Evolutionary conservation across 1,140 invertebrate species (phyloP), one percentile per base, ranked within the genome.

Genomic region (Drosophila pseudoananassae): DNA sequence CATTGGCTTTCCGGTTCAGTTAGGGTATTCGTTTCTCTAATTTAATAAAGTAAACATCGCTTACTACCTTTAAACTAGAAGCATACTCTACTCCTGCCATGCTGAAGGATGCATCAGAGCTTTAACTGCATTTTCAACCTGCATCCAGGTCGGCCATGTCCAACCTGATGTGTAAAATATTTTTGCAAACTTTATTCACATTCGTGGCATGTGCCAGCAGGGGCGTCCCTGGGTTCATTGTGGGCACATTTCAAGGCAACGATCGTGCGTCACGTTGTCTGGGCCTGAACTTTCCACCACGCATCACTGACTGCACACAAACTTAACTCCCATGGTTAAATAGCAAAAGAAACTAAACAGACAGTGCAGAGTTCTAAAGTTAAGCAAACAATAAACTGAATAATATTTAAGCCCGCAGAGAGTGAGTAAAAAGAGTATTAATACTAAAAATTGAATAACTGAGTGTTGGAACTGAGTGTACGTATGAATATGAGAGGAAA

Each of bases 161-260:
- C 53, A 45, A 54, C 65, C 55, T 77, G 79, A 56, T 49, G 64
- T 70, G 70, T 36, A 66, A 75, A 83, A 79, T 76, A 79, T 76
- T 72, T 84, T 14, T 68, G 46, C 50, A 84, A 79, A 71, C 53
- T 84, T 84, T 83, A 78, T 65, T 75, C 47, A 66, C 63, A 76
- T 76, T 52, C 58, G 53, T 76, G 55, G 65, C 53, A 75, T 75
- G 70, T 57, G 57, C 54, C 49, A 36, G 25, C 43, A 14, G 15
- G 23, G 14, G 27, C 4, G 49, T 4, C n/a, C 1, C 45, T 17
- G 46, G 65, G 65, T 69, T 38, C 65, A 69, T 74, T 64, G 70
- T 57, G 46, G 72, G 51, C 70, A 74, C 65, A 69, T 68, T 66
- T 69, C 65, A 66, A 36, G 65, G 49, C 51, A 63, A 75, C 54